Conservation (phyloP, 2,797 vertebrate species). For the Urophycis tenuis region DNA sequence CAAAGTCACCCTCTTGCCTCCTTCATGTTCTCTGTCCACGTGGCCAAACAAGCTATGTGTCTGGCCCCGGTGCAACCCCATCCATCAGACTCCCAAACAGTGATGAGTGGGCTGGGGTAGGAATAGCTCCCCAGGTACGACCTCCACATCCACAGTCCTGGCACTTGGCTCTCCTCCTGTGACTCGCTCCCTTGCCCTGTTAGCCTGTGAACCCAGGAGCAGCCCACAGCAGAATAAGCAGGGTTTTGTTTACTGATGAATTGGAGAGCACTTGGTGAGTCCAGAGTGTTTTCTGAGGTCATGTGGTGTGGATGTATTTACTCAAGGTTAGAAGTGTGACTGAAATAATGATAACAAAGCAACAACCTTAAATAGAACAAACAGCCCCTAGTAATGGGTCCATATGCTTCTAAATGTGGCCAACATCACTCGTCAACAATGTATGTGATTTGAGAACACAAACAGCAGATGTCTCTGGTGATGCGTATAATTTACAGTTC, state of each 20-base stretch:
- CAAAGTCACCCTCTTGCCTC: slow-evolving; percentile 50
- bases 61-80: slow-evolving; percentile 53
- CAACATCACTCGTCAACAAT: slow-evolving; percentile 8
- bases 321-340: slow-evolving; percentile 33
- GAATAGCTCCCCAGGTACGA: slow-evolving; percentile 42
- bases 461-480: slow-evolving; percentile 22
- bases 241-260: slow-evolving; percentile 53
- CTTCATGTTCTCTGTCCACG: slow-evolving; percentile 34
- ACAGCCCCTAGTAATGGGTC: slow-evolving; percentile 5
- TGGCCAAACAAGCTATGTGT: slow-evolving; percentile 49
- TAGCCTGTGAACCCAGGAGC: slow-evolving; percentile 41
- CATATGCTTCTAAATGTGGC: neutral
- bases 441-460: slow-evolving; percentile 12
- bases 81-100: slow-evolving; percentile 53
- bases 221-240: slow-evolving; percentile 44
- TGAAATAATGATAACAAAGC: slow-evolving; percentile 14
- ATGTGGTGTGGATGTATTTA: slow-evolving; percentile 36
- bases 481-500: slow-evolving; percentile 19
- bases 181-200: slow-evolving; percentile 31
- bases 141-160: slow-evolving; percentile 32
- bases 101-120: slow-evolving; percentile 37
- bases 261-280: slow-evolving; percentile 37
- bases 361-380: slow-evolving; percentile 24
- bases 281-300: slow-evolving; percentile 31
- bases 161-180: slow-evolving; percentile 27